Base-by-base conservation (phyloP, 2,797 vertebrate species). In the Pipistrellus kuhlii region DNA sequence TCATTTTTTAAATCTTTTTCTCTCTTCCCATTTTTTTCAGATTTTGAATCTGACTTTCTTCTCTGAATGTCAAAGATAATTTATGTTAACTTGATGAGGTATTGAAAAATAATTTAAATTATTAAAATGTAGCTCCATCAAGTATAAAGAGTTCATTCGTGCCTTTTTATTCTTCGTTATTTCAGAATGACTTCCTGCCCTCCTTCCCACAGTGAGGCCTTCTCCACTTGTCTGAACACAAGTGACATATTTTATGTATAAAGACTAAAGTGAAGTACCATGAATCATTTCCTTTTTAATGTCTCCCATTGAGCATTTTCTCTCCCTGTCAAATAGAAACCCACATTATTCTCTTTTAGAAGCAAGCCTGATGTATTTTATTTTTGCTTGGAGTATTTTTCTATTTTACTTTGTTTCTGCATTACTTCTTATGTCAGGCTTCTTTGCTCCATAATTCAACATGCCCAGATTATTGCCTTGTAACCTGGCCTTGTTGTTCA, bases 221-320 rank as follows among this genome's bases (percentile, higher is more conserved):
- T 88, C 73, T 89, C 20, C 6, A 35, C 46, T 84, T 77, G n/a
- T 81, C 69, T 97, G 83, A 88, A 90, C 20, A 93, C 41, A 96
- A 72, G 66, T 27, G 46, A 71, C 23, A 90, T 85, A 85, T 90
- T 96, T 96, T 95, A 93, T 94, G 68, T 88, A 27, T 69, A 72
- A 92, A 92, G 46, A 90, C 57, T 71, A 38, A 57, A 93, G 53
- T 57, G 15, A 96, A 93, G 35, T 41, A 20, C 17, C 17, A 64
- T 55, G 41, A 88, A 78, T 88, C 59, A 85, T 89, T 92, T 92
- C 66, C 78, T 92, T 93, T 90, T 57, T n/a, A 91, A 81, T 91
- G 35, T 81, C 84, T 93, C 84, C 51, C 35, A 76, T 18, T 5
- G 13, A 91, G 64, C 46, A 86, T 93, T 94, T 46, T 62, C 78